Base-by-base conservation (phyloP, 1,140 invertebrate genomes). In the Neodiprion fabricii region DNA sequence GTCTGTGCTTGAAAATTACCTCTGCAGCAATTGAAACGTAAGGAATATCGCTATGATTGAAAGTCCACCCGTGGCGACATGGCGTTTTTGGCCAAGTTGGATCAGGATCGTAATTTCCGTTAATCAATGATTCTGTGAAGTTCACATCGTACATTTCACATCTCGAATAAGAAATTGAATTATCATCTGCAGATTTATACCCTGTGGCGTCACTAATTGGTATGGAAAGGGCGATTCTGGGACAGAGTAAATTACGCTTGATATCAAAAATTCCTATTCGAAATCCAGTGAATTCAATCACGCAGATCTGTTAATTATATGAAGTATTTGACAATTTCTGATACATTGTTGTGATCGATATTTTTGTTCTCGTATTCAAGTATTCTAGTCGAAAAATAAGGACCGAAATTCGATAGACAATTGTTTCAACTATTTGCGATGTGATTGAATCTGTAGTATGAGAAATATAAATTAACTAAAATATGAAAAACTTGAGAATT, bases 21-120 rank as follows among this genome's bases (percentile, higher is more conserved):
- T 93, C 92, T 1, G 92, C 91, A 67, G 93, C 92, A 28, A 94
- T 92, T 14, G 93, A 93, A 9, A 89, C 82, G 79, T 94, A 94
- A 1, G 93, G 92, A 72, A 94, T 90, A 78, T 93, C 92, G 1
- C 90, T 91, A 72, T 89, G 90, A 79, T 92, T 91, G 78, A 92
- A 95, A 67, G 89, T 89, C 93, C 93, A 94, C 2, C 92, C 92
- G 74, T 91, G 78, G 14, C 82, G 82, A 79, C 93, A 94, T 1
- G 86, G 79, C 7, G 80, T 83, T 2, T 82, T 89, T 0, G 90
- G 88, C 93, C 93, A 94, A 69, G 87, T 88, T 5, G 92, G 88
- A 79, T 93, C 91, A n/a, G 91, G 78, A 80, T 85, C 80, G 65
- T 84, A 83, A 66, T 90, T 77, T 17, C 90, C 89, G 71, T 89